Conservation (phyloP, 2,113 vertebrate species). For the Odocoileus virginianus region DNA sequence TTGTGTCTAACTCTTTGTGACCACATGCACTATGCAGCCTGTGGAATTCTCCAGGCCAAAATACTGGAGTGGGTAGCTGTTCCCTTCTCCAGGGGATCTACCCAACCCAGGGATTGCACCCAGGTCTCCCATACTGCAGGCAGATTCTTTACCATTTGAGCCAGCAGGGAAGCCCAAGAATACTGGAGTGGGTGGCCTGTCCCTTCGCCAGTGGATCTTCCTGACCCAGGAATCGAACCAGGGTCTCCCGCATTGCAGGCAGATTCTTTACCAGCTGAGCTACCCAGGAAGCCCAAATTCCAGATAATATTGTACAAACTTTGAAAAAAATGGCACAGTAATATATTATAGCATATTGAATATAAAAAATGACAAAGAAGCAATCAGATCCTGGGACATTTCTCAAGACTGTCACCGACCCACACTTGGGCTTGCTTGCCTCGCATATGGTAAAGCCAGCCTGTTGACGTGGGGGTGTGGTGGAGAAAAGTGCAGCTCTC, state of each 20-base stretch:
- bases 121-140: neutral
- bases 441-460: rapidly evolving
- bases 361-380: neutral
- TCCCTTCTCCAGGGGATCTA: neutral
- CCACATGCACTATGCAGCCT: neutral
- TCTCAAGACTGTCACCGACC: neutral
- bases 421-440: neutral
- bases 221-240: neutral
- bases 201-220: neutral
- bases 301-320: neutral
- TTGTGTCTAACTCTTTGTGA: neutral
- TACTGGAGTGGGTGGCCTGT: neutral
- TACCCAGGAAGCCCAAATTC: neutral
- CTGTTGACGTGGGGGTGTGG: neutral
- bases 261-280: neutral
- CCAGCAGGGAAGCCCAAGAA: neutral
- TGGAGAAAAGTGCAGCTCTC: neutral
- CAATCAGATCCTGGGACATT: neutral
- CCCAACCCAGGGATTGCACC: neutral
- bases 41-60: neutral
- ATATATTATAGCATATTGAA: neutral
- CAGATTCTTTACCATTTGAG: neutral
- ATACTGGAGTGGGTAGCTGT: neutral
- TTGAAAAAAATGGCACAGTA: neutral
- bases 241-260: neutral